Conservation (phyloP, 35 echinoderm and acorn worm genomes). For the Diadema setosum region DNA sequence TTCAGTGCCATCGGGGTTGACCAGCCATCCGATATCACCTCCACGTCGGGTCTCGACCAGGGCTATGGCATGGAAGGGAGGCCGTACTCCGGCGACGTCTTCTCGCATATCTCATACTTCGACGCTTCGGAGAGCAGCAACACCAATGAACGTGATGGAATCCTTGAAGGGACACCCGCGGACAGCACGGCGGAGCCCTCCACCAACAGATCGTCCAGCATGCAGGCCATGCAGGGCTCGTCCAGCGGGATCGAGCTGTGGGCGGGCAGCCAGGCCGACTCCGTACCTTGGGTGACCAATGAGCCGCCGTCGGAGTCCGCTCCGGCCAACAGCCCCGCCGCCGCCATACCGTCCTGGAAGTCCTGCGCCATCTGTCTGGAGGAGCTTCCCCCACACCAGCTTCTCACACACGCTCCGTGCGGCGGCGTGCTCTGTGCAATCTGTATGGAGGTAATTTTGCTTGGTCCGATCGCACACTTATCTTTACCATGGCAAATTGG, state of each 20-base stretch:
- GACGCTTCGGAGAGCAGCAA: not conserved
- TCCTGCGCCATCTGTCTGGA: conserved; percentile 93
- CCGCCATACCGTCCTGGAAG: conserved; percentile 70
- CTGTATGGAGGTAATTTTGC: conserved; percentile 92
- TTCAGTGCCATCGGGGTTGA: not conserved
- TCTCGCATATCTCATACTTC: conserved; percentile 45
- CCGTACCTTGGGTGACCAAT: conserved; percentile 9
- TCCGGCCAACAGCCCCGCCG: conserved; percentile 45
- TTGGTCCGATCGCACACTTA: too few relatives aligned
- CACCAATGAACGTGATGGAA: not conserved
- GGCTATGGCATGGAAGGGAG: not conserved
- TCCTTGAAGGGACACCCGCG: not conserved
- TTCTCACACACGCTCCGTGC: conserved; percentile 72
- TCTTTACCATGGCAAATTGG: too few relatives aligned
- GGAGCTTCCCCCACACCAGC: conserved; percentile 75
- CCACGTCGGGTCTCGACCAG: not conserved
- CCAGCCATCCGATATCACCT: not conserved
- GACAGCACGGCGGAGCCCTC: not conserved
- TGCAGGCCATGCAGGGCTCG: not conserved
- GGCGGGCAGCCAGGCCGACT: not conserved
- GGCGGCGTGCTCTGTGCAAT: conserved; percentile 76
- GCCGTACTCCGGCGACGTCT: conserved; percentile 2
- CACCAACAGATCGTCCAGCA: not conserved
- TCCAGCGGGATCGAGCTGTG: conserved; percentile 4
- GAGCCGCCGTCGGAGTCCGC: conserved; percentile 10